These are phyloP conservation scores for Tympanoctomys barrerae DNA, from an alignment of 2,797 vertebrate species.

Conservation along the genomic window DNA sequence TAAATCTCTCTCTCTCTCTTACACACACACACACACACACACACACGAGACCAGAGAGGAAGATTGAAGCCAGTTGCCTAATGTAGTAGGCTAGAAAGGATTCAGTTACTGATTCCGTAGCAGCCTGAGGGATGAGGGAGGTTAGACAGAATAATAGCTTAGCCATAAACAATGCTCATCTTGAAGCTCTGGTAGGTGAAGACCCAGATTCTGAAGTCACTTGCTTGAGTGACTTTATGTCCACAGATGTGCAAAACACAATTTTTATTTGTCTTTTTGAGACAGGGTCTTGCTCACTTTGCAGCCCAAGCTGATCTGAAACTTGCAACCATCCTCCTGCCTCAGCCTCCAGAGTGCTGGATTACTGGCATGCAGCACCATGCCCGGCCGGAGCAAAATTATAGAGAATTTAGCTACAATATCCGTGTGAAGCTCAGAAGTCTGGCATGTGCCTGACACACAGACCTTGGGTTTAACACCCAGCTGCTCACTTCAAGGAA, in stretches of 20 bases:
- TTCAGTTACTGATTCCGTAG: not conserved
- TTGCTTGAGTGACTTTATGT: not conserved
- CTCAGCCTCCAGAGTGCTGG: no score
- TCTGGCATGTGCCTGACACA: not conserved
- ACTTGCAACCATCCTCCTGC: no score
- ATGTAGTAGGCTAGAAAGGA: not conserved
- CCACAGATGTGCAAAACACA: not conserved
- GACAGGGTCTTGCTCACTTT: no score
- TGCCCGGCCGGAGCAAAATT: no score
- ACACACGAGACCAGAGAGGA: no score
- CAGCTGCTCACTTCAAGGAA: not conserved
- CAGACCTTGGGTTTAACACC: no score
- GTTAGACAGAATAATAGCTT: rapidly evolving
- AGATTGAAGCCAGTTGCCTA: not conserved
- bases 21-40: no score
- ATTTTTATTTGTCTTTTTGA: no score
- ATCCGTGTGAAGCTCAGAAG: no score
- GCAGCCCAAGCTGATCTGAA: no score
- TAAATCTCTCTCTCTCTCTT: no score
- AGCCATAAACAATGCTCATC: rapidly evolving
- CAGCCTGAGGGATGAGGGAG: not conserved
- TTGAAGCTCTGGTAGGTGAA: rapidly evolving
- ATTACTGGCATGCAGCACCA: no score
- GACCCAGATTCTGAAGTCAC: rapidly evolving
- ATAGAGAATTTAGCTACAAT: not conserved